These are phyloP conservation scores for Eristalis arbustorum DNA, from an alignment of 2,888 invertebrate genomes.

Conservation along the genomic window DNA sequence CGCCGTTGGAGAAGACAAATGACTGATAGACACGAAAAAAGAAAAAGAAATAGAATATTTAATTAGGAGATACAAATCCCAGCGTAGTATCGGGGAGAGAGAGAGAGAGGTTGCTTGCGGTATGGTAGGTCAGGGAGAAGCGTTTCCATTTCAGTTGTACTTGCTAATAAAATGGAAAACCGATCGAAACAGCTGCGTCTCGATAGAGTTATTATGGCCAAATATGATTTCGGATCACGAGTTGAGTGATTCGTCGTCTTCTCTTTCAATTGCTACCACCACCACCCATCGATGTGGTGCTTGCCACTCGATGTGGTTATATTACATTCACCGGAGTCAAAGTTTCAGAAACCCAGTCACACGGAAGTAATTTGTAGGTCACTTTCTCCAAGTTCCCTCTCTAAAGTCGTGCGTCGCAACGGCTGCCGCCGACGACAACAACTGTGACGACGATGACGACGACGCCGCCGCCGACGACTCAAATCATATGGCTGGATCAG, in stretches of 20 bases:
- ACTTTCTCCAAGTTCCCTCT: constrained; percentile 77
- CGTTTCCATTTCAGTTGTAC: constrained; percentile 68
- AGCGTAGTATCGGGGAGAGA: neutral
- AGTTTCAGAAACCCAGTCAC: constrained; percentile 71
- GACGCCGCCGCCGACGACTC: constrained; percentile 5
- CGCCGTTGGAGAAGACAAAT: neutral
- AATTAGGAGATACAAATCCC: constrained; percentile 43
- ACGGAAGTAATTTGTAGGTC: constrained; percentile 78
- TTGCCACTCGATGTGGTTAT: constrained; percentile 43
- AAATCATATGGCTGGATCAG: constrained; percentile 29
- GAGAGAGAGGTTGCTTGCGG: constrained; percentile 11
- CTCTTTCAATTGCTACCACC: constrained; percentile 43
- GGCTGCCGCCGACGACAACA: neutral
- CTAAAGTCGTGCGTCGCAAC: constrained; percentile 58
- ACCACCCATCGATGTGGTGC: constrained; percentile 33
- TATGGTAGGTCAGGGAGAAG: constrained; percentile 66
- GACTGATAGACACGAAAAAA: constrained; percentile 15
- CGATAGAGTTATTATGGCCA: constrained; percentile 52
- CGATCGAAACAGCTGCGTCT: neutral
- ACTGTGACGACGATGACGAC: constrained; percentile 20
- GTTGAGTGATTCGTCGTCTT: constrained; percentile 31
- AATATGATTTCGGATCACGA: constrained; percentile 42
- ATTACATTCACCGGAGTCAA: constrained; percentile 61
- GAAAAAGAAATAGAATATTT: constrained; percentile 46
- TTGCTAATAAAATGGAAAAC: constrained; percentile 52